Evolutionary conservation across 1,140 invertebrate genomes (phyloP).

Genomic region (Anastatus disparis): DNA sequence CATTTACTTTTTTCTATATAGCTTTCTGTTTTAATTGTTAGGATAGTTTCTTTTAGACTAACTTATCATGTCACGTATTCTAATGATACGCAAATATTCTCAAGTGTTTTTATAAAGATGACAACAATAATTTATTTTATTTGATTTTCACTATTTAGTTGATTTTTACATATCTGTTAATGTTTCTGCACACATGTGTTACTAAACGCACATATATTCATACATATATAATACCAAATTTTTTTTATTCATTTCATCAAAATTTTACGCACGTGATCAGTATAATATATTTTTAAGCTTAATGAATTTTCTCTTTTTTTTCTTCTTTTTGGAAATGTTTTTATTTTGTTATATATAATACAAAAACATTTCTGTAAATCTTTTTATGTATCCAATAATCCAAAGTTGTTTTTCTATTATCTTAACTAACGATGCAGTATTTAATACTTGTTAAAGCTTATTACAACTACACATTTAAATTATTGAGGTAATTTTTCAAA

Average conservation of each 20-base stretch:
- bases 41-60: not conserved
- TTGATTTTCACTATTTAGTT: not conserved
- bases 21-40: not conserved
- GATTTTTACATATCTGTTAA: not conserved
- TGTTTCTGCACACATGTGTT: not conserved
- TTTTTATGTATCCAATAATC: not conserved
- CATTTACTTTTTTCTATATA: conserved; percentile 42
- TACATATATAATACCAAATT: not conserved
- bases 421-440: conserved; percentile 58
- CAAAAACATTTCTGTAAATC: not conserved
- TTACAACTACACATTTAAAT: conserved; percentile 64
- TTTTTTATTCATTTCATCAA: not conserved
- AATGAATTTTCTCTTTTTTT: too few species aligned
- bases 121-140: too few species aligned
- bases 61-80: too few species aligned
- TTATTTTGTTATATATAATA: not conserved
- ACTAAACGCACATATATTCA: not conserved
- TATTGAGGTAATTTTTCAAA: too few species aligned
- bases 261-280: too few species aligned
- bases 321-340: too few species aligned
- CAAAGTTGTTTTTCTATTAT: not conserved
- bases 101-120: too few species aligned
- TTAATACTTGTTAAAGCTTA: conserved; percentile 66
- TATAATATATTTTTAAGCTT: too few species aligned
- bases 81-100: too few species aligned